Evolutionary conservation across 1,140 invertebrate genomes (phyloP), one percentile per base, ranked within the genome.

Genomic region (Thaumetopoea pityocampa): DNA sequence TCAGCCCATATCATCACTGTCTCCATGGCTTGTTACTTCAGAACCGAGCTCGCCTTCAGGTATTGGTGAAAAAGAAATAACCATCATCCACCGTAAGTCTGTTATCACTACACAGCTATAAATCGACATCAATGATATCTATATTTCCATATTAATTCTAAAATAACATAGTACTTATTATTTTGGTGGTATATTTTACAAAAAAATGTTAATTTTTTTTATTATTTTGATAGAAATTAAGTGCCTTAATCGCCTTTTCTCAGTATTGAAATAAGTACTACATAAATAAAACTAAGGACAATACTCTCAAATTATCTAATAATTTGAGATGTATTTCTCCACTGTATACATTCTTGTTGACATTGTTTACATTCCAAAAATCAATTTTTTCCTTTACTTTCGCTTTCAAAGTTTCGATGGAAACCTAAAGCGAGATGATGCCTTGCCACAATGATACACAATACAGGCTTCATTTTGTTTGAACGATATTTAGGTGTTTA

Each of bases 91-190:
- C 52, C 88, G 92, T 51, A 94, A 94, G 86, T 93, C 92, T 43
- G 93, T 94, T 55, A 94, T 94, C 49, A 94, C 92, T 46, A 94
- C 93, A 46, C 93, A 94, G 72, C 87, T 94, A 53, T 94, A 89
- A 86, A 38, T 22, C n/a, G n/a, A n/a, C n/a, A n/a, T n/a, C n/a
- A n/a, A n/a, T n/a, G n/a, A n/a, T n/a, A n/a, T n/a, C n/a, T n/a
- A n/a, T n/a, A n/a, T n/a, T n/a, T n/a, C n/a, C n/a, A n/a, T n/a
- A n/a, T n/a, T n/a, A n/a, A n/a, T n/a, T n/a, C n/a, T n/a, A n/a
- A n/a, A n/a, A n/a, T n/a, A n/a, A n/a, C n/a, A n/a, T n/a, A n/a
- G n/a, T n/a, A n/a, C n/a, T n/a, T n/a, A n/a, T n/a, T n/a, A n/a
- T n/a, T n/a, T n/a, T n/a, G n/a, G 16, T 38, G 29, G 26, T 16